Base-by-base conservation (phyloP, 2,797 vertebrate genomes). In the Melanotaenia boesemani region DNA sequence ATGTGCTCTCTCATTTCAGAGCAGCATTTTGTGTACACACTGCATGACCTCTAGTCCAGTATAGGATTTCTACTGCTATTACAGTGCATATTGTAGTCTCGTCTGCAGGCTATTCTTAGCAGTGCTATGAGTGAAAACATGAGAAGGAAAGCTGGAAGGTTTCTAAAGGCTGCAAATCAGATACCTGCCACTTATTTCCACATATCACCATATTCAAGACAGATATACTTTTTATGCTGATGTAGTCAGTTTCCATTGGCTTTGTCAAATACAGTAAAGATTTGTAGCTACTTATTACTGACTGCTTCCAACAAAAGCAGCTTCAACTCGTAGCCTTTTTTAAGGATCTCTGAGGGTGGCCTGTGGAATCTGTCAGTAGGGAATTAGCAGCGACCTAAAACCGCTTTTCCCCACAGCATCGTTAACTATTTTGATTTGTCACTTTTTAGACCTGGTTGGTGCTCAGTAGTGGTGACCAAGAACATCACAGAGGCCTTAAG, bases 81-180 rank as follows among this genome's bases (percentile, higher is more conserved):
- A 83, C 80, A 66, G 58, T 63, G 70, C 78, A 90, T 72, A 80
- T 82, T 89, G 79, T 81, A 59, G 73, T 82, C 77, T 79, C 2
- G 56, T 78, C 67, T 76, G 39, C 39, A 18, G 36, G 26, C 63
- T 89, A 83, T 88, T 84, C 57, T 82, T 78, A 79, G 81, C 66
- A 44, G 20, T 0, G 6, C 46, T 60, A 59, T 74, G 57, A 82
- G 65, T 74, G 66, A 81, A 81, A 86, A 63, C 74, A 84, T 41
- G 54, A 73, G 64, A 67, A 67, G 18, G 36, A 74, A 58, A 73
- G 70, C 34, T 65, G 62, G 50, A 67, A 46, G 67, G 20, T 26
- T 73, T 76, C 54, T 16, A 20, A 52, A 64, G 72, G 26, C 54
- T 72, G 59, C 8, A 15, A 61, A 72, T 66, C 66, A 80, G 46